Base-by-base conservation (phyloP, 2,888 invertebrate genomes). In the Spisula subtruncata region DNA sequence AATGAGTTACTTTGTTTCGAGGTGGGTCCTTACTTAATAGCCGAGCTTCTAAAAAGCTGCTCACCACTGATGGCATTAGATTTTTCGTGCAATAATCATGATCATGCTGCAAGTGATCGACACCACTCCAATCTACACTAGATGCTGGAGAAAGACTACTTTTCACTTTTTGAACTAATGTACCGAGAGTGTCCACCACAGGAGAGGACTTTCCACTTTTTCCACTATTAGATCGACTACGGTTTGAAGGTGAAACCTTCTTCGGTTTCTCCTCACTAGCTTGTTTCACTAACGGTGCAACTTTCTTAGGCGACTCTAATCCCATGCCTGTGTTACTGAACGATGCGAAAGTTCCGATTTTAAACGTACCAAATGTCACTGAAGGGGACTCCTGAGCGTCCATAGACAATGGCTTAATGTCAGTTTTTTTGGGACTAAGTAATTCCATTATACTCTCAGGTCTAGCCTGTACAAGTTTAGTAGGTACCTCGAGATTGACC, bases 331-430 rank as follows among this genome's bases (percentile, higher is more conserved):
- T 93, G 88, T 94, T 95, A 89, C 95, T 95, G 71, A 96, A 94
- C 25, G 95, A 95, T 80, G 93, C 96, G 92, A 94, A 95, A 54
- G 94, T 95, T 87, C 96, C 96, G 83, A 96, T 96, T 83, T 91
- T 92, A 83, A 95, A 95, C 88, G 94, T 95, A n/a, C 95, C 95
- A 90, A 93, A 92, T 90, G 94, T 95, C 32, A 89, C 86, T 29
- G 91, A 90, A 14, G 92, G 92, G 10, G 87, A 81, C 41, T 92
- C 88, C 79, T 79, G 85, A 83, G 87, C 35, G 18, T 66, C 75
- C 1, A 41, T n/a, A 18, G 41, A 12, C 41, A 32, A 54, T 54
- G 66, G 48, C 25, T 41, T 83, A 10, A 80, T 51, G 66, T 81
- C 92, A 46, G 88, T 56, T 35, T 80, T 86, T 41, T 85, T 87